Base-by-base conservation (phyloP, 1,140 invertebrate genomes). In the Limonius californicus region DNA sequence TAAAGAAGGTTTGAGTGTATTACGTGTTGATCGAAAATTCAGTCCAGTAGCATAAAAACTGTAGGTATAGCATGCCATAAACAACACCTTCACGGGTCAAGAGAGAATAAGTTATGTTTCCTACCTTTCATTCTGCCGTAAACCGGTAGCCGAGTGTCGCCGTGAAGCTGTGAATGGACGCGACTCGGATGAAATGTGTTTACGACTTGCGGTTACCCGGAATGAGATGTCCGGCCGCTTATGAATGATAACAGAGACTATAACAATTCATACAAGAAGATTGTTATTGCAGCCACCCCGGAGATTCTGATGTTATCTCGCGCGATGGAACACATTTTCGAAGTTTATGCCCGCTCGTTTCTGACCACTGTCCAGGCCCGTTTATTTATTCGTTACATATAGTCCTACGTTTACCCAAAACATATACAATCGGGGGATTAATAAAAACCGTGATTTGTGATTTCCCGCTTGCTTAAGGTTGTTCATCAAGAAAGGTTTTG, bases 101-200 rank as follows among this genome's bases (percentile, higher is more conserved):
- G 16, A 12, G 20, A 21, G 9, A 32, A 11, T 55, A 55, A 55
- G 15, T 27, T 55, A 55, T 55, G 27, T 55, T 55, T 27, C 27
- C 11, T 15, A 32, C 27, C 54, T 55, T 55, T 55, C 54, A 55
- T 55, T 55, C 27, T 32, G 18, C 20, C 54, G 54, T 55, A 55
- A 55, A 55, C 54, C 54, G 54, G 54, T 55, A 55, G 54, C 54
- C 2, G 21, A 55, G 27, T 27, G 62, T 63, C 57, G 53, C 50
- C 53, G 62, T 57, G 57, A 63, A 59, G 42, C 56, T 63, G 61
- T 63, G 62, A 63, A 63, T 63, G 62, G 62, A 63, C 56, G 56
- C 35, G 57, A 55, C 53, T 58, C 47, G 53, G 62, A 63, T 63
- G 62, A 63, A 63, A 63, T 63, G 62, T 63, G 62, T 63, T 63